These are phyloP conservation scores for Seladonia tumulorum DNA, from an alignment of 2,888 invertebrate species.

Conservation along the genomic window DNA sequence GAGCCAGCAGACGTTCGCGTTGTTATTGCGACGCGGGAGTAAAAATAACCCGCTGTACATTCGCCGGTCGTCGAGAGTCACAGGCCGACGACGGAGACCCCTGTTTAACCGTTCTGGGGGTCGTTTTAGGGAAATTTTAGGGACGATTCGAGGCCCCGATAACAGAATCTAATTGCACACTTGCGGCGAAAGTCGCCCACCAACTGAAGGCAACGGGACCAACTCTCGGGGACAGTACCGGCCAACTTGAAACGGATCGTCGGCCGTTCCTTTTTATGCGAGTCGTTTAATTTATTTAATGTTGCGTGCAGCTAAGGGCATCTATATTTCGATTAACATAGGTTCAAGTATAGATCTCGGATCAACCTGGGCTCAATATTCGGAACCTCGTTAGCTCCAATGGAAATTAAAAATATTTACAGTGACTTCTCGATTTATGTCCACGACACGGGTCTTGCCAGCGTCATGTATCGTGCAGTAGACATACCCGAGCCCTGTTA, in stretches of 20 bases:
- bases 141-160: constrained; percentile 9
- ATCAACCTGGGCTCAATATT: too few species aligned
- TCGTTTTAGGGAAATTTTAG: constrained; percentile 30
- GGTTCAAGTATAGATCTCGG: too few species aligned
- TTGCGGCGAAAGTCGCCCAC: neutral
- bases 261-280: neutral
- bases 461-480: too few species aligned
- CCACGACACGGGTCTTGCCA: too few species aligned
- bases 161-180: constrained; percentile 21
- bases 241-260: neutral
- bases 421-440: too few species aligned
- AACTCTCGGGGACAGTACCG: neutral
- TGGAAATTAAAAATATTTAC: too few species aligned
- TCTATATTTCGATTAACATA: too few species aligned
- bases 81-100: neutral
- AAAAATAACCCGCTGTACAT: constrained; percentile 57
- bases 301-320: too few species aligned
- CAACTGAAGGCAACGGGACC: neutral
- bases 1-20: constrained; percentile 60
- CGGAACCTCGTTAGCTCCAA: too few species aligned
- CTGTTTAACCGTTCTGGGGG: neutral
- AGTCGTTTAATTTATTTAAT: too few species aligned
- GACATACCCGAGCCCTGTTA: too few species aligned
- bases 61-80: neutral
- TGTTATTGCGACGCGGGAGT: constrained; percentile 65